Percentiles rank a stretch among this genome's conserved stretches.
These are phyloP conservation scores for Eilema depressum DNA, from an alignment of 2,888 invertebrate species.

Conservation along the genomic window DNA sequence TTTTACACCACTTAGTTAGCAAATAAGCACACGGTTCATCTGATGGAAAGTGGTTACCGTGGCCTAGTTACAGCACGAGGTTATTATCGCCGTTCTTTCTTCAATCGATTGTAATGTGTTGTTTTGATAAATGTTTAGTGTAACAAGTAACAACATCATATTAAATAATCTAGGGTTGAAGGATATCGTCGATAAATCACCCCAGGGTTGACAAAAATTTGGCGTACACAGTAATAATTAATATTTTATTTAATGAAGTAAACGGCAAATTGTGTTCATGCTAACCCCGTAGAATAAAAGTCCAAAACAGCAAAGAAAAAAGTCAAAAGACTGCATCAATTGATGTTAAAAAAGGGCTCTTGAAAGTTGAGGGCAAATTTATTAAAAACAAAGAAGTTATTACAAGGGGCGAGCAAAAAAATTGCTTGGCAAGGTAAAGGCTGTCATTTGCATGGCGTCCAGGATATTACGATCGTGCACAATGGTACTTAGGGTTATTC, in stretches of 20 bases:
- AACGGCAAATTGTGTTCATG: background rate
- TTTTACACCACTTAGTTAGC: too few relatives aligned
- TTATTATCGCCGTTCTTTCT: too few relatives aligned
- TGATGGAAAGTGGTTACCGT: too few relatives aligned
- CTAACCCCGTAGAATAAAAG: background rate
- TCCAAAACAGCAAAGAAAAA: background rate
- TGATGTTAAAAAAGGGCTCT: background rate
- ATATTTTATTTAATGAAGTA: background rate
- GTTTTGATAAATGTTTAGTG: too few relatives aligned
- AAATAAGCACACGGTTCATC: too few relatives aligned
- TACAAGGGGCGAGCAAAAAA: constrained; percentile 54
- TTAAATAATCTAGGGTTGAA: too few relatives aligned
- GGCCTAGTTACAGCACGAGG: too few relatives aligned
- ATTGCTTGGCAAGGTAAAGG: constrained; percentile 37
- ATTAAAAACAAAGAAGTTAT: constrained; percentile 44
- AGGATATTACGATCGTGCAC: constrained; percentile 58
- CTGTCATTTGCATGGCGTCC: constrained; percentile 57
- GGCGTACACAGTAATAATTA: background rate
- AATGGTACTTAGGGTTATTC: constrained; percentile 33
- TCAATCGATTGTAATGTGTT: too few relatives aligned
- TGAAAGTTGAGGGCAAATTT: constrained; percentile 12
- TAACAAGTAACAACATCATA: too few relatives aligned
- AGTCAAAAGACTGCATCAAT: background rate
- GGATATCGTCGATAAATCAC: background rate
- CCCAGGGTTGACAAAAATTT: background rate